Percentiles rank a stretch among this genome's conserved stretches.
phyloP scores from a whole-genome alignment of 2,888 invertebrate genomes.

The Prosapia bicincta region DNA sequence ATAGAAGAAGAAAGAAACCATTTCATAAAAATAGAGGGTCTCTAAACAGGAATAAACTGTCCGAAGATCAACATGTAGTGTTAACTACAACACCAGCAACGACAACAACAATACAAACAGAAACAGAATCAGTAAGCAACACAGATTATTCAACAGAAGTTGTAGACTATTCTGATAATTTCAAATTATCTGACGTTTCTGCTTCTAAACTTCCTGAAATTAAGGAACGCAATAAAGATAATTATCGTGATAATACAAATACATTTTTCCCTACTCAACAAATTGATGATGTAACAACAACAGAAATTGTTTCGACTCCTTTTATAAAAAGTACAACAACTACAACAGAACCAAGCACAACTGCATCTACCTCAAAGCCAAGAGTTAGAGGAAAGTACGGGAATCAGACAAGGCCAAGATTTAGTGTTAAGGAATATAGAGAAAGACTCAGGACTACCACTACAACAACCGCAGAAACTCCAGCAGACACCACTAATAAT shows the following conservation, averaged over 20 bases:
- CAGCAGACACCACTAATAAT: conserved; percentile 43
- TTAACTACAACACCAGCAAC: not conserved
- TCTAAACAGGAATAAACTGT: not conserved
- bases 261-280: conserved; percentile 23
- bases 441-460: conserved; percentile 42
- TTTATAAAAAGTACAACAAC: conserved; percentile 38
- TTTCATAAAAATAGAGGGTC: conserved; percentile 8
- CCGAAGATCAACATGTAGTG: not conserved
- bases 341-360: conserved; percentile 28
- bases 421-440: conserved; percentile 72
- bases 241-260: conserved; percentile 13
- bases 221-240: not conserved
- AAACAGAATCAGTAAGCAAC: not conserved
- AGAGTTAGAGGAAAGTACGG: conserved; percentile 36
- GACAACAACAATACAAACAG: conserved; percentile 1
- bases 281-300: conserved; percentile 6
- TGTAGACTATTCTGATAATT: not conserved
- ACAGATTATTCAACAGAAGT: not conserved
- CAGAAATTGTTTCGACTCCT: conserved; percentile 29
- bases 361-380: conserved; percentile 19
- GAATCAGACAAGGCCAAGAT: conserved; percentile 58
- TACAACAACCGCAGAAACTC: conserved; percentile 44
- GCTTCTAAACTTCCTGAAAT: not conserved
- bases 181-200: not conserved
- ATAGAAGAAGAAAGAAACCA: conserved; percentile 25